phyloP scores from a whole-genome alignment of 2,888 invertebrate species.

The Quadroppia sp. region DNA sequence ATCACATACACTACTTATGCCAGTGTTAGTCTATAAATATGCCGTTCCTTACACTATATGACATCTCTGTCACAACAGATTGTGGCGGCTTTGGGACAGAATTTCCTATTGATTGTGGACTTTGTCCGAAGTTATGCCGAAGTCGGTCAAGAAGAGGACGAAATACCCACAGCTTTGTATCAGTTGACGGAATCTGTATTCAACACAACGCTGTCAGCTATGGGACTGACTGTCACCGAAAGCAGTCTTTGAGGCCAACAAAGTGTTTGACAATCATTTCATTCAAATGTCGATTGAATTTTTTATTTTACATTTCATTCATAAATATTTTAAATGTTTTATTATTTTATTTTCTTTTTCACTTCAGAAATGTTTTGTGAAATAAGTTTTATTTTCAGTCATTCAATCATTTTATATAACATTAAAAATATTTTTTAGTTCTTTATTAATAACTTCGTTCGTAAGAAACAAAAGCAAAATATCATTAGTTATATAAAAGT shows the following conservation, averaged over 20 bases:
- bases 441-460: no score
- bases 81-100: slow-evolving; percentile 40
- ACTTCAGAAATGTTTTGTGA: no score
- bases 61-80: slow-evolving; percentile 25
- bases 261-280: no score
- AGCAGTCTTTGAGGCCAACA: not conserved
- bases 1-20: slow-evolving; percentile 41
- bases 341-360: no score
- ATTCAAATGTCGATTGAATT: no score
- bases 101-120: slow-evolving; percentile 41
- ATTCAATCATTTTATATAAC: no score
- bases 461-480: no score
- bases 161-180: not conserved
- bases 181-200: slow-evolving; percentile 31
- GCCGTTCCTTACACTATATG: slow-evolving; percentile 7
- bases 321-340: no score
- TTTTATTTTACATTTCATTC: no score
- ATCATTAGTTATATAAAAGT: no score
- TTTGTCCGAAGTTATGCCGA: slow-evolving; percentile 40
- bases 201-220: slow-evolving; percentile 35
- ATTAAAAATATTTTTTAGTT: no score
- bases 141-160: slow-evolving; percentile 36
- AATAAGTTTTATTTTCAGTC: no score
- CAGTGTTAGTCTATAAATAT: slow-evolving; percentile 17
- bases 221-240: slow-evolving; percentile 10